Conservation (phyloP, 1,140 invertebrate species). For the Cryptotermes secundus region DNA sequence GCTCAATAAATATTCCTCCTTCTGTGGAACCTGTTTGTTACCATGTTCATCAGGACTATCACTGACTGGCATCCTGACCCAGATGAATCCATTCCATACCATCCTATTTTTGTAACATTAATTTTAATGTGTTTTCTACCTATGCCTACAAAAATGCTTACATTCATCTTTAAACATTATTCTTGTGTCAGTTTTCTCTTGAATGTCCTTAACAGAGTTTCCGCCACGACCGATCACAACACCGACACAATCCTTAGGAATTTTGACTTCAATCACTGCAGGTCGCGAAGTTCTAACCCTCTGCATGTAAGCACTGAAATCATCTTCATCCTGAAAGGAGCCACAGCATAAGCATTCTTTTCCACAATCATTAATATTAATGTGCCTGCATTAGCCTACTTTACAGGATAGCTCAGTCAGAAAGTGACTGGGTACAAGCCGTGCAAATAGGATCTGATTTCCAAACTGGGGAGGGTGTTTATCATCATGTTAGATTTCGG, state of each 20-base stretch:
- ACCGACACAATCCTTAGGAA: conserved; percentile 52
- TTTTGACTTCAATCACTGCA: conserved; percentile 55
- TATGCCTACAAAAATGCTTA: background rate
- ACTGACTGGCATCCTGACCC: no score
- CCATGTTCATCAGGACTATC: no score
- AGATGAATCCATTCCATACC: background rate
- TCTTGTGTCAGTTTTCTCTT: conserved; percentile 65
- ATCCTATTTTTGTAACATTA: background rate
- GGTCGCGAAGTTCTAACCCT: conserved; percentile 49
- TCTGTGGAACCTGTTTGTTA: no score
- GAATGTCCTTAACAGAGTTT: conserved; percentile 66
- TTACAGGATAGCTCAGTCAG: no score
- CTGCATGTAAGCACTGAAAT: conserved; percentile 28
- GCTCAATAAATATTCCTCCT: no score
- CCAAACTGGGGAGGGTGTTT: no score
- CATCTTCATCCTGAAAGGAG: conserved; percentile 34
- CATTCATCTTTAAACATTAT: conserved; percentile 59
- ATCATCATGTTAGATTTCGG: no score
- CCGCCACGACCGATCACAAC: conserved; percentile 64
- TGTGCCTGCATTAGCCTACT: no score
- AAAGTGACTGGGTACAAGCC: no score
- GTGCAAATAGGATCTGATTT: no score
- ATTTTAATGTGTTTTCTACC: no score
- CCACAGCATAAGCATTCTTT: background rate
- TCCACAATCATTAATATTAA: no score